phyloP scores from a whole-genome alignment of 2,888 invertebrate genomes.

The Eilema depressum region DNA sequence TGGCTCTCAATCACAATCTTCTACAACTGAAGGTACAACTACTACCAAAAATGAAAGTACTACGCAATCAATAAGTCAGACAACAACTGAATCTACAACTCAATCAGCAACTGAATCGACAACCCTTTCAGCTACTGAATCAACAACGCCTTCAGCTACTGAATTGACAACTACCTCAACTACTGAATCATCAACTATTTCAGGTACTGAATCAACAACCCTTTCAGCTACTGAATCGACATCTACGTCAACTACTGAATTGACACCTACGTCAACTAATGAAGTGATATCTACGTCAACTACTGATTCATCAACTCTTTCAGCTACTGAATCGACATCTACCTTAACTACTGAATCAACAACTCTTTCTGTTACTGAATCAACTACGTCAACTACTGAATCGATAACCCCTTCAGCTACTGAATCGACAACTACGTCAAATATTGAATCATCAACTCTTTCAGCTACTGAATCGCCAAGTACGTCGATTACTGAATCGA shows the following conservation, averaged over 20 bases:
- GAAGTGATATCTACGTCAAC: constrained; percentile 34
- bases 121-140: neutral
- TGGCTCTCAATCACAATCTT: constrained; percentile 60
- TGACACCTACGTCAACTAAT: neutral
- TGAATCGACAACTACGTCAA: too few relatives aligned
- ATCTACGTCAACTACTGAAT: neutral
- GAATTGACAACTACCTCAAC: neutral
- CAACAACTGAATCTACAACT: neutral
- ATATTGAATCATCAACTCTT: constrained; percentile 16
- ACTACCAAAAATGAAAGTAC: constrained; percentile 50
- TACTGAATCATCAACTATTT: constrained; percentile 15
- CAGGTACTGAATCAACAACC: neutral
- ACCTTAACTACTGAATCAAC: constrained; percentile 48
- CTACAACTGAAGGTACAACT: constrained; percentile 51
- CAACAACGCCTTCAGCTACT: neutral
- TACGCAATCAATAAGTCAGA: constrained; percentile 42
- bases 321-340: constrained; percentile 44
- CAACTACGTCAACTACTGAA: too few relatives aligned
- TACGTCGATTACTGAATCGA: neutral
- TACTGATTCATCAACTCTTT: constrained; percentile 46
- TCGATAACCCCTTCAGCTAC: too few relatives aligned
- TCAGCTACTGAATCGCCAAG: neutral
- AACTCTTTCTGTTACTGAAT: constrained; percentile 39
- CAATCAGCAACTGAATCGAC: constrained; percentile 14
- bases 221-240: neutral